A percentile compares a stretch with the other conserved stretches of the same genome.
These are phyloP conservation scores for Scaptomyza hsui DNA, from an alignment of 1,140 invertebrate genomes.

Conservation along the genomic window DNA sequence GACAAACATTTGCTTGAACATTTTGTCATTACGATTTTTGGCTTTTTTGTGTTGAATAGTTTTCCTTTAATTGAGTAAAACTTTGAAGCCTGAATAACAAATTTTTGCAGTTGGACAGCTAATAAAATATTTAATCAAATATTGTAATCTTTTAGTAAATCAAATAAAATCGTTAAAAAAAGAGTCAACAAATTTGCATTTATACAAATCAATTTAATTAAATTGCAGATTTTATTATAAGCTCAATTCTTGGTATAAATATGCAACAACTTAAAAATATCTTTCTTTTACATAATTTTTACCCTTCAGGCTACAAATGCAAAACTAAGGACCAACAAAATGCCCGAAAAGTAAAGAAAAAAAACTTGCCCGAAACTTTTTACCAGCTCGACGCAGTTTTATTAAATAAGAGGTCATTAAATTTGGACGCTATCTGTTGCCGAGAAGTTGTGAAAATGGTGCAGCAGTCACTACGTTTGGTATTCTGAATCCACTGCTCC, in stretches of 20 bases:
- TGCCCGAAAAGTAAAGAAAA: too few relatives aligned
- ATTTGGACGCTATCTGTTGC: constrained; percentile 80
- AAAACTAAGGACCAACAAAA: too few relatives aligned
- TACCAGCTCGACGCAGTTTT: constrained; percentile 63
- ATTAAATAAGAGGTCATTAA: constrained; percentile 83
- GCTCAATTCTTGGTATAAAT: neutral
- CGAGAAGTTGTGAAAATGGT: constrained; percentile 73
- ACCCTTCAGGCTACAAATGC: too few relatives aligned
- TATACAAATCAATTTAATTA: neutral
- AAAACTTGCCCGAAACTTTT: constrained; percentile 24
- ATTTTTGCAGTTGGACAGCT: neutral
- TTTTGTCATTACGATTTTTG: constrained; percentile 34
- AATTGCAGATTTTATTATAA: neutral
- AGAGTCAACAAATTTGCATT: neutral
- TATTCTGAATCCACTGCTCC: constrained; percentile 1
- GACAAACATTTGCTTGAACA: constrained; percentile 58
- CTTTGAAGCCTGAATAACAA: neutral
- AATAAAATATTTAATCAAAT: constrained; percentile 1
- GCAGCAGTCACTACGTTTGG: constrained; percentile 45
- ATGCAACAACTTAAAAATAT: neutral
- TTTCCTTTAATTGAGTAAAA: constrained; percentile 2
- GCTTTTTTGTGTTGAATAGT: constrained; percentile 32
- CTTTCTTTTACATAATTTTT: neutral
- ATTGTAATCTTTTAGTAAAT: neutral
- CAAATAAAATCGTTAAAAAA: neutral